These are phyloP conservation scores for Eupithecia subfuscata DNA, from an alignment of 2,888 invertebrate genomes.

Conservation along the genomic window DNA sequence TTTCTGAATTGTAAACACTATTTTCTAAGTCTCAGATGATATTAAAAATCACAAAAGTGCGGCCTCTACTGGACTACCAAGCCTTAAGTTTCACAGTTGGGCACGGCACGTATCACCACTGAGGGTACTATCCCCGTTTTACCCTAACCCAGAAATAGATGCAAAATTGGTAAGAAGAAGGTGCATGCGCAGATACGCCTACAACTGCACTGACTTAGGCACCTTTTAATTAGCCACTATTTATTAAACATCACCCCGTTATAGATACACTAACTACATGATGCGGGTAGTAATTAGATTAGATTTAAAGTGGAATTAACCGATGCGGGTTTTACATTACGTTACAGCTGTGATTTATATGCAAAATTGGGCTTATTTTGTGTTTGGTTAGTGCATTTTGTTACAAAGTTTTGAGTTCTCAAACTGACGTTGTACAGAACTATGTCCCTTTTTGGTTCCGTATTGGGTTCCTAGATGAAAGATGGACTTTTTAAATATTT, in stretches of 20 bases:
- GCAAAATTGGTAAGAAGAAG: not conserved
- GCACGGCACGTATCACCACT: too few species aligned
- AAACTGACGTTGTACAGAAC: not conserved
- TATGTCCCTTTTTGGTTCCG: not conserved
- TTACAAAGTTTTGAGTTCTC: not conserved
- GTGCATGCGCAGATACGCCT: not conserved
- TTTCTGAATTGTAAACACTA: too few species aligned
- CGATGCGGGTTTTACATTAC: constrained; percentile 79
- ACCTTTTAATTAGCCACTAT: not conserved
- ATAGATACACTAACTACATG: constrained; percentile 54
- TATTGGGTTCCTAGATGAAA: not conserved
- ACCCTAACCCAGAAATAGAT: not conserved
- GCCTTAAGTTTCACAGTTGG: too few species aligned
- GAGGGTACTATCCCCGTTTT: too few species aligned
- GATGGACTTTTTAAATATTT: not conserved
- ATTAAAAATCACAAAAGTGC: too few species aligned
- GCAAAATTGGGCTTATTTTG: constrained; percentile 47
- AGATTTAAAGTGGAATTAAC: constrained; percentile 50
- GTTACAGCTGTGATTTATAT: constrained; percentile 59
- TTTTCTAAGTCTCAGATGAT: too few species aligned
- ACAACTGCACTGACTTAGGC: not conserved
- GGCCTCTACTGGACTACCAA: too few species aligned
- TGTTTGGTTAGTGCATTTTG: not conserved
- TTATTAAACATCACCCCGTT: not conserved
- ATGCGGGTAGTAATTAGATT: constrained; percentile 81